Evolutionary conservation across 2,797 vertebrate species (phyloP), one percentile per base, ranked within the genome.

Genomic region (Poecilia gillii): DNA sequence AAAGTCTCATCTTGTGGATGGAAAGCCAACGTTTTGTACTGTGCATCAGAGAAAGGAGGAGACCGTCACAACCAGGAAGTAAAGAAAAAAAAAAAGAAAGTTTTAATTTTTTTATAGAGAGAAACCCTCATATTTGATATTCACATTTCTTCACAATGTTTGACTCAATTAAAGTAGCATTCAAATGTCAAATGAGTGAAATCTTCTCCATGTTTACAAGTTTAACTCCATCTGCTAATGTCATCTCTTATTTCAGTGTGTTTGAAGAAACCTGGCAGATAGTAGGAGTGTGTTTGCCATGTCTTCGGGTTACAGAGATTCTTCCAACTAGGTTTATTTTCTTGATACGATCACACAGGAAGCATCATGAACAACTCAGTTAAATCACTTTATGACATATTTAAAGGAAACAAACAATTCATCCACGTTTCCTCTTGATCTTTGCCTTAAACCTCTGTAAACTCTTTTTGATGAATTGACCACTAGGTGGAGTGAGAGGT

Each of bases 401-500:
- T 66, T 36, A 36, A 64, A 33, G 9, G 39, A 43, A 23, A 16
- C 45, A 57, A 7, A 43, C 8, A 80, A 77, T 55, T 75, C 12
- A 41, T 72, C 46, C 57, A 2, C 2, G 28, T 36, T 55, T 39
- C 6, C 9, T 47, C 47, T 68, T 76, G 59, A 57, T 66, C 74
- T 72, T n/a, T n/a, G 9, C 75, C 75, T 72, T 20, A 41, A 57
- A 0, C 64, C 31, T 73, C 43, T 39, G 36, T 36, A 23, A 66
- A 39, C 33, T 28, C 57, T 80, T 75, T 83, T 83, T 83, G 82
- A 85, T 76, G 53, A 77, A 84, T 57, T 81, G 83, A 77, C 95
- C 95, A 95, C 94, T 94, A 95, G 95, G 88, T 93, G 95, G 95
- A 91, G 94, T 89, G 78, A 95, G 91, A 95, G 90, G 88, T 94